phyloP scores from a whole-genome alignment of 37 sponge, comb jelly and placozoan species.

The Axinella damicornis region DNA sequence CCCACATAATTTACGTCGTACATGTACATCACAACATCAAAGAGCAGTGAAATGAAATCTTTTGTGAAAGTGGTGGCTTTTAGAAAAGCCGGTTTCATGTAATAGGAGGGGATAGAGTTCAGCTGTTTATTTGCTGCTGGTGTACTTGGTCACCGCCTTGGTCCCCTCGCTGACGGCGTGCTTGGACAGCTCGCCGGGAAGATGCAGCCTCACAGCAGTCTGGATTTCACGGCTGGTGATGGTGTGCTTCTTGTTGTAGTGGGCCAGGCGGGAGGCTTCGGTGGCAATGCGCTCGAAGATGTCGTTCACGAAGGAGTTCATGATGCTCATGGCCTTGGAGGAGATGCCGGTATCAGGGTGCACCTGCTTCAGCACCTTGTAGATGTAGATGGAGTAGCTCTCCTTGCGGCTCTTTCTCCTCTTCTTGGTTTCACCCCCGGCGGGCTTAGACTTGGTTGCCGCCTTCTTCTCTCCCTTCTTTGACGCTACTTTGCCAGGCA shows the following conservation, averaged over 20 bases:
- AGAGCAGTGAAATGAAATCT: background rate
- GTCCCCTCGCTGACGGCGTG: conserved; percentile 98
- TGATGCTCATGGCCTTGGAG: conserved; percentile 99
- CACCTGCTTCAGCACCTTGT: conserved; percentile 98
- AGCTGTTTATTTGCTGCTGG: conserved; percentile 90
- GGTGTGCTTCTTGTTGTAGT: conserved; percentile 99
- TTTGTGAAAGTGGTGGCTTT: conserved; percentile 64
- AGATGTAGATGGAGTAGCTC: conserved; percentile 98
- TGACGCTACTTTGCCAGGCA: conserved; percentile 85
- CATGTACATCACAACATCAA: too few species aligned
- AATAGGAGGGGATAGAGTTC: background rate
- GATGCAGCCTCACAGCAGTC: conserved; percentile 95
- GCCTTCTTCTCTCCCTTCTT: conserved; percentile 86
- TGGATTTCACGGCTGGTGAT: conserved; percentile 97
- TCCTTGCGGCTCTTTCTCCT: conserved; percentile 87
- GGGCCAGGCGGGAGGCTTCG: conserved; percentile 94
- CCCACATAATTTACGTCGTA: too few species aligned
- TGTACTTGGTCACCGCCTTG: conserved; percentile 99
- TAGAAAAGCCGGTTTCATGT: conserved; percentile 71
- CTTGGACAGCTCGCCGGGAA: conserved; percentile 97
- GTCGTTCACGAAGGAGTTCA: conserved; percentile 99
- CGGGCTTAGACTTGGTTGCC: conserved; percentile 78
- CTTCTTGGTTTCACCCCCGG: conserved; percentile 69
- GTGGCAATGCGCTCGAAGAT: conserved; percentile 95
- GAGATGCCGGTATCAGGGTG: conserved; percentile 99